Evolutionary conservation across 2,888 invertebrate species (phyloP), one percentile per base, ranked within the genome.

Genomic region (Lissocephala sabroskyi): DNA sequence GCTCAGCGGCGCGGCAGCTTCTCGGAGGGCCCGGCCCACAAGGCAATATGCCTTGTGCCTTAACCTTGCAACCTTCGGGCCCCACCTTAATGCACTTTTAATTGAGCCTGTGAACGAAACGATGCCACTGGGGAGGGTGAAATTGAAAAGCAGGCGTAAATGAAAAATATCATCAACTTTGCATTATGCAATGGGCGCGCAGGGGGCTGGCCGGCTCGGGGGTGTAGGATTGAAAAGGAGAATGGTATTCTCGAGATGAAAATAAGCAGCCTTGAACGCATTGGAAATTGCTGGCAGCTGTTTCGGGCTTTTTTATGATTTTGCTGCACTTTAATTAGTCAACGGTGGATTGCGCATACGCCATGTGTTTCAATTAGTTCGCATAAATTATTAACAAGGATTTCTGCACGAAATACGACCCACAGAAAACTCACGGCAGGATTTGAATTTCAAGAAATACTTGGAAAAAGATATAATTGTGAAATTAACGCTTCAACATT

Each of bases 351-450:
- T 58, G 52, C 55, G 65, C 51, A 73, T 65, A 56, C 66, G 66
- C 70, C 70, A 65, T 62, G 66, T 76, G 74, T 65, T 73, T 35
- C 70, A 52, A 62, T 68, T 73, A 62, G 62, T 59, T 49, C 47
- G 47, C 68, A 68, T 74, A 73, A 76, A 65, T 68, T 74, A 76
- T 76, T 51, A 59, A 74, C 66, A 48, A 62, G 62, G 62, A 76
- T 68, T 74, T 68, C 74, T 76, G 74, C 66, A 39, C 50, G 18
- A 56, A 51, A 74, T 76, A 74, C 74, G 74, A 68, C 55, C n/a
- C n/a, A n/a, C n/a, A n/a, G n/a, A n/a, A n/a, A n/a, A n/a, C n/a
- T n/a, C n/a, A n/a, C n/a, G n/a, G n/a, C n/a, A n/a, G n/a, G n/a
- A n/a, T n/a, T n/a, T n/a, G n/a, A n/a, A n/a, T n/a, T n/a, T n/a